Evolutionary conservation across 2,888 invertebrate species (phyloP).

Genomic region (Zele albiditarsus): DNA sequence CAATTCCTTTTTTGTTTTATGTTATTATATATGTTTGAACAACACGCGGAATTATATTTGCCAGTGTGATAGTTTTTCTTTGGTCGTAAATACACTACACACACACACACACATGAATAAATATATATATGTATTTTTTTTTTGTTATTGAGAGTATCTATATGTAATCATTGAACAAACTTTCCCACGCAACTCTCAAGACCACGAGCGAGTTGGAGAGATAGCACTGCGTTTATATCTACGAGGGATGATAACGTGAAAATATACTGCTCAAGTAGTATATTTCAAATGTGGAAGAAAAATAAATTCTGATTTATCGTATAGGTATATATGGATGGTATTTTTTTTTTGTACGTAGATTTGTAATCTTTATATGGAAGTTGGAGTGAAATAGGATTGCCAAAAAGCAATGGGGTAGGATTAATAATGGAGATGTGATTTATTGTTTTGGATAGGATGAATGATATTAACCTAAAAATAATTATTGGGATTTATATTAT

Average conservation of each 20-base stretch:
- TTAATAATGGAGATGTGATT: too few species aligned
- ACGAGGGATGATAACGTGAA: conserved; percentile 34
- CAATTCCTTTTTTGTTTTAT: not conserved
- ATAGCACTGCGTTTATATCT: conserved; percentile 29
- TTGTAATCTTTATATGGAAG: not conserved
- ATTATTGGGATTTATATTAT: too few species aligned
- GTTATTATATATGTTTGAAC: not conserved
- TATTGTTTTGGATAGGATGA: too few species aligned
- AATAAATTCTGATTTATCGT: conserved; percentile 5
- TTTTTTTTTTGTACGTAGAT: not conserved
- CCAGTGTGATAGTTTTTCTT: not conserved
- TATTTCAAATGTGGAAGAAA: conserved; percentile 12
- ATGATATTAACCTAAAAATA: too few species aligned
- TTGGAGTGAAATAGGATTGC: too few species aligned
- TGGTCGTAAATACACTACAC: not conserved
- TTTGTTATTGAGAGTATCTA: not conserved
- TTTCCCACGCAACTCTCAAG: conserved; percentile 50
- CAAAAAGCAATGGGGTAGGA: too few species aligned
- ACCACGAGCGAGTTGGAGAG: not conserved
- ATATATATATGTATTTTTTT: not conserved
- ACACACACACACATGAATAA: not conserved
- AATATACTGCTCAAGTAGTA: conserved; percentile 35
- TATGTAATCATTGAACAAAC: conserved; percentile 50
- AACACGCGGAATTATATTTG: not conserved
- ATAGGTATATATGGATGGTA: not conserved